phyloP scores from a whole-genome alignment of 2,113 vertebrate species.

The Gopherus evgoodei region DNA sequence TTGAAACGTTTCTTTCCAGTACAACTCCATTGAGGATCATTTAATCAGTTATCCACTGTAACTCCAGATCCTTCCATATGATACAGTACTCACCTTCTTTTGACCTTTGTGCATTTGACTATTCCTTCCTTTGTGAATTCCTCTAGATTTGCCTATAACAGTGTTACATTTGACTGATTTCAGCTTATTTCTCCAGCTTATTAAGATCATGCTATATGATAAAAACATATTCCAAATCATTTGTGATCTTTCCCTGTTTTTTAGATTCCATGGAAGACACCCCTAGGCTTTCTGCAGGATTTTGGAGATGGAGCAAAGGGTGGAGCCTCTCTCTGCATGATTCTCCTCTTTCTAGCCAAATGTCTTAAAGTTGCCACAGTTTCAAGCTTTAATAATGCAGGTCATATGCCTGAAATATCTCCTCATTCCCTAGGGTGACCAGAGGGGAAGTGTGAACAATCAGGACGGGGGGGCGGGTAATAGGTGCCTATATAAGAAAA shows the following conservation, averaged over 20 bases:
- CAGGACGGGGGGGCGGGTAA: no score
- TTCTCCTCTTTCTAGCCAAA: not conserved
- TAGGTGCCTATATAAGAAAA: no score
- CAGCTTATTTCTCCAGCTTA: not conserved
- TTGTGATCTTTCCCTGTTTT: not conserved
- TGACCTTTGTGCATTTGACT: not conserved
- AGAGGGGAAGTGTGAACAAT: no score
- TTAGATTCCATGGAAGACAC: not conserved
- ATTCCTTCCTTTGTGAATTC: not conserved
- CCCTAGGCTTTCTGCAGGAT: not conserved
- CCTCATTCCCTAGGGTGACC: not conserved
- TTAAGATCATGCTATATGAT: not conserved
- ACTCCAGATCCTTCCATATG: not conserved
- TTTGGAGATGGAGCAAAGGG: not conserved
- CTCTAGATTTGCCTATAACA: not conserved
- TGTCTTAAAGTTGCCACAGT: not conserved
- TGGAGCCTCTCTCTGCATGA: not conserved
- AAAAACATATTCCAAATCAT: not conserved
- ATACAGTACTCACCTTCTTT: not conserved
- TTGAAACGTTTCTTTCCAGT: not conserved
- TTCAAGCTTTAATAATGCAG: not conserved
- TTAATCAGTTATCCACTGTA: not conserved
- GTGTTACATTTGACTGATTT: not conserved
- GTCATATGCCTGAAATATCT: not conserved
- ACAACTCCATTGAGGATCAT: not conserved